Conservation (phyloP, 1,140 invertebrate species). For the Heliconius hewitsoni region DNA sequence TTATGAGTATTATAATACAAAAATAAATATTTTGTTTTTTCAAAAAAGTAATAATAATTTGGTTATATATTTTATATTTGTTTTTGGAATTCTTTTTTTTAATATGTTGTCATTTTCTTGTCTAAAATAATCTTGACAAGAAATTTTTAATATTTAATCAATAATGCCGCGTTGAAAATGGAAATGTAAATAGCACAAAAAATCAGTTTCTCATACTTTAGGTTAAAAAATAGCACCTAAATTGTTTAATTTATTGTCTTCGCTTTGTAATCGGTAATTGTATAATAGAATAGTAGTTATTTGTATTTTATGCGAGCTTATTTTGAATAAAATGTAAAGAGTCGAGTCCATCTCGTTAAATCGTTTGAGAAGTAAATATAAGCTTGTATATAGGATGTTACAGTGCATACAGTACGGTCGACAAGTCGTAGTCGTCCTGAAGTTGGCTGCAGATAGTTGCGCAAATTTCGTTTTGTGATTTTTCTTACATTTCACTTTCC, state of each 20-base stretch:
- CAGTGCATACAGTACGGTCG: neutral
- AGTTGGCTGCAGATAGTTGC: too few species aligned
- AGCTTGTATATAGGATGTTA: neutral
- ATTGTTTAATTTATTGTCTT: neutral
- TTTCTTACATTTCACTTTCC: too few species aligned
- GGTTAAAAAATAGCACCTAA: neutral
- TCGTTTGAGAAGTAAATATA: neutral
- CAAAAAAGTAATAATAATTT: neutral
- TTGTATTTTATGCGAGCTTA: conserved; percentile 10
- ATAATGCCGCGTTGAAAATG: neutral
- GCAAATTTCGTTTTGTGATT: too few species aligned
- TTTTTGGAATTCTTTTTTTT: neutral
- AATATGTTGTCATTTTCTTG: neutral
- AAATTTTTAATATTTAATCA: too few species aligned
- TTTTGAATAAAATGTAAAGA: neutral
- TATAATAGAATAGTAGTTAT: neutral
- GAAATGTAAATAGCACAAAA: conserved; percentile 1
- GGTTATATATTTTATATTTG: neutral
- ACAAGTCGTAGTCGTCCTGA: too few species aligned
- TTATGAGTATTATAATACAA: neutral
- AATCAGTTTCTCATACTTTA: neutral
- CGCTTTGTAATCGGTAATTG: neutral
- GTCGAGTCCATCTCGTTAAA: neutral
- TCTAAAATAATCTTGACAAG: too few species aligned
- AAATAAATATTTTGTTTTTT: neutral